Evolutionary conservation across 2,888 invertebrate species (phyloP).

Genomic region (Lycocerus yunnanus): DNA sequence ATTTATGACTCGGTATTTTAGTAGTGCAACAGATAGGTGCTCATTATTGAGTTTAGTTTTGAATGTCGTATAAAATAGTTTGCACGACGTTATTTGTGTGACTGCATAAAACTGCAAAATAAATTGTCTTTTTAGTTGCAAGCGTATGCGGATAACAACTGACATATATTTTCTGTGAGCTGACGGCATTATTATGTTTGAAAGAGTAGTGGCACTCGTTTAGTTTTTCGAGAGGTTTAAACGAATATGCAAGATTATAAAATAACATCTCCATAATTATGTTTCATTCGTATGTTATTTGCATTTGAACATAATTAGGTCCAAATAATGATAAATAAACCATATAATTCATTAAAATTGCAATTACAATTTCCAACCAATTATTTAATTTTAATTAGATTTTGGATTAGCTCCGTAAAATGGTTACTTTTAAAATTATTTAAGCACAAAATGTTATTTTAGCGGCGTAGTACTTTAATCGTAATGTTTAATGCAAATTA

Average conservation of each 20-base stretch:
- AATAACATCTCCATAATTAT: constrained; percentile 1
- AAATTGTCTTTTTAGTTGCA: constrained; percentile 17
- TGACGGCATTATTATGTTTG: constrained; percentile 17
- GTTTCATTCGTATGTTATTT: neutral
- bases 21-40: neutral
- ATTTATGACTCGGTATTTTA: neutral
- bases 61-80: constrained; percentile 7
- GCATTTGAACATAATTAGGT: too few species aligned
- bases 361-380: too few species aligned
- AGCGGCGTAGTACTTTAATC: too few species aligned
- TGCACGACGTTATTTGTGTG: constrained; percentile 17
- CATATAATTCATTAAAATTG: too few species aligned
- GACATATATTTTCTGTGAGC: constrained; percentile 19
- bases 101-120: constrained; percentile 17
- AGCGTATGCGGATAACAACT: constrained; percentile 17
- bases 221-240: constrained; percentile 12
- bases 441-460: too few species aligned
- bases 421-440: too few species aligned
- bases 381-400: too few species aligned
- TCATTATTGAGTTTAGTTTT: neutral
- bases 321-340: too few species aligned
- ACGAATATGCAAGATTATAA: constrained; percentile 10
- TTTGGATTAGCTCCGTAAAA: too few species aligned
- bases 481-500: too few species aligned
- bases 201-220: constrained; percentile 7